Evolutionary conservation across 2,113 vertebrate genomes (phyloP), one percentile per base, ranked within the genome.

Genomic region (Heterotis niloticus): DNA sequence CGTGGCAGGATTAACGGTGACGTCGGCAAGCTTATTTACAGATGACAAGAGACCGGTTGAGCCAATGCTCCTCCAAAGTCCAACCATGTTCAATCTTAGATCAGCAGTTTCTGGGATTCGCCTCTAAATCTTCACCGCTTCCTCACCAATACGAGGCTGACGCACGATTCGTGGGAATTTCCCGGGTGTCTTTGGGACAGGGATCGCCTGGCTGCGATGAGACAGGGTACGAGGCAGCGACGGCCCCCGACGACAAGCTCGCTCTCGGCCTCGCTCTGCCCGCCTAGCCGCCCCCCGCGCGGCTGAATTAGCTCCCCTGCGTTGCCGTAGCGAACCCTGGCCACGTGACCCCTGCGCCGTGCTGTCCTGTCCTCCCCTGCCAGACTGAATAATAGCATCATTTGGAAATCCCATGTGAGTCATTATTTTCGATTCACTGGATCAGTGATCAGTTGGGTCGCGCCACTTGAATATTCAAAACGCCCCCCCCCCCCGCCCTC

Each of bases 371-470:
- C 66, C 44, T 62, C 29, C 67, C 67, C 56, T 62, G 66, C 26
- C 77, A 78, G 77, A 60, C 77, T 78, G 67, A 69, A 78, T 78
- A 78, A 78, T 78, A 59, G 77, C 28, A 59, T 57, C 77, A 78
- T 78, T 78, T 70, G 77, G 66, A 78, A 78, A 71, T 71, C 77
- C 77, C 67, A 78, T 24, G 67, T 54, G 77, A 78, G 66, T 67
- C 67, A 71, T 78, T 78, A 78, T 69, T 78, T 78, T 71, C 67
- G 67, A 78, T 78, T 78, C 77, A 71, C 67, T 71, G 77, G 66
- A 78, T 78, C 67, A 70, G 65, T 67, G 77, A 78, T 78, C 77
- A 71, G 77, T 78, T 66, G 56, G 77, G 77, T 71, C 67, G 57
- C 29, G 77, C 26, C 65, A 68, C 64, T 78, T 69, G 68, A 78